Base-by-base conservation (phyloP, 2,797 vertebrate genomes). In the Dicrostonyx torquatus region DNA sequence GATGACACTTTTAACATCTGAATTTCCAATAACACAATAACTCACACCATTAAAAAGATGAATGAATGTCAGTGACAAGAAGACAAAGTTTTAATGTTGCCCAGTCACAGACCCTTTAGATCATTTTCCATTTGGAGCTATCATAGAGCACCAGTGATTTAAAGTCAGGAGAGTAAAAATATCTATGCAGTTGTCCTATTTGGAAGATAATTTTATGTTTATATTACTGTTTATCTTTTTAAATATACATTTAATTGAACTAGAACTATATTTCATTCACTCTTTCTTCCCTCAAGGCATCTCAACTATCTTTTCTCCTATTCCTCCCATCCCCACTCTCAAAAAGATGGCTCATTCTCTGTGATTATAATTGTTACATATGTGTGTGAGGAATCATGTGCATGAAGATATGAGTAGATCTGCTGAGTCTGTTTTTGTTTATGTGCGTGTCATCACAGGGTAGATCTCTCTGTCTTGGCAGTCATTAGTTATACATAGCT, bases 1-100 rank as follows among this genome's bases (percentile, higher is more conserved):
- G 45, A 79, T 79, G 29, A 90, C 60, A 93, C 11, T 60, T 94
- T 93, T 79, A 92, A 95, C 87, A 86, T 86, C 60, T 72, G 29
- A 17, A 18, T 45, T 92, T 60, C 13, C 26, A 87, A 53, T 53
- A 70, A 89, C 5, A 8, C 12, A 91, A 5, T 83, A 75, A 77
- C 78, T 53, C 82, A 92, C 92, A n/a, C 73, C 40, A 95, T n/a
- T 8, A 72, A 60, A 95, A 95, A 85, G 18, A 29, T 82, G 80
- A 89, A 37, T 40, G 43, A 79, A 20, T 87, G 5, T 34, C 22
- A 18, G 3, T 62, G 43, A 86, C 90, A 93, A 79, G 37, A 18
- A 90, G 29, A 15, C 12, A 50, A 48, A 73, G n/a, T 31, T 14
- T 40, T 7, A 7, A 15, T 6, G 15, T 84, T 84, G 8, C 7